Percentiles rank a stretch among this genome's conserved stretches.
Evolutionary conservation across 1,140 invertebrate genomes (phyloP).

Genomic region (Capitella teleta): DNA sequence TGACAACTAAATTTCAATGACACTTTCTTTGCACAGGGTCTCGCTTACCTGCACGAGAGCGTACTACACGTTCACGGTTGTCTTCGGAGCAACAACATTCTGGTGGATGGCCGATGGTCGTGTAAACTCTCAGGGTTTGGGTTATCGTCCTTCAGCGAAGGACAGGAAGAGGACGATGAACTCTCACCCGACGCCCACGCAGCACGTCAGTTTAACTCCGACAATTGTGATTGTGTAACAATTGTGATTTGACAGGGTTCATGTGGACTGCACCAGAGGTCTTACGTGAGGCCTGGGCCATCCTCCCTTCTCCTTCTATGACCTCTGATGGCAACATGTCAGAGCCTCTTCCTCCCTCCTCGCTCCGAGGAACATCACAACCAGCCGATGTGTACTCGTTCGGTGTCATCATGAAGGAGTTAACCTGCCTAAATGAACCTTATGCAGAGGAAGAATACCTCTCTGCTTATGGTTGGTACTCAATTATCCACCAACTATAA

Average conservation of each 20-base stretch:
- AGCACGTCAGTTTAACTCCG: too few species aligned
- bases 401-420: constrained; percentile 80
- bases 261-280: constrained; percentile 78
- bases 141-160: constrained; percentile 17
- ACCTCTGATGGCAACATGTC: too few species aligned
- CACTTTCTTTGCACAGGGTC: constrained; percentile 20
- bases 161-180: constrained; percentile 8
- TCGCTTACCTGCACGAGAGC: constrained; percentile 18
- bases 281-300: constrained; percentile 48
- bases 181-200: constrained; percentile 9
- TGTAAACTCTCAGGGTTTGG: constrained; percentile 19
- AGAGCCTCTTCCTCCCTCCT: constrained; percentile 51
- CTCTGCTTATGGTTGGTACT: constrained; percentile 4
- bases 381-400: constrained; percentile 84
- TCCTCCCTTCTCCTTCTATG: background rate
- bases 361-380: constrained; percentile 57
- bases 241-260: too few species aligned
- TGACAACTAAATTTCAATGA: too few species aligned
- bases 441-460: constrained; percentile 7
- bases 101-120: constrained; percentile 20
- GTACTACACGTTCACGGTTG: constrained; percentile 15
- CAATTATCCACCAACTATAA: too few species aligned
- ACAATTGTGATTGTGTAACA: too few species aligned
- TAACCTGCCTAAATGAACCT: constrained; percentile 66
- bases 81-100: constrained; percentile 19